phyloP scores from a whole-genome alignment of 2,888 invertebrate species.

The Dasypolia templi region DNA sequence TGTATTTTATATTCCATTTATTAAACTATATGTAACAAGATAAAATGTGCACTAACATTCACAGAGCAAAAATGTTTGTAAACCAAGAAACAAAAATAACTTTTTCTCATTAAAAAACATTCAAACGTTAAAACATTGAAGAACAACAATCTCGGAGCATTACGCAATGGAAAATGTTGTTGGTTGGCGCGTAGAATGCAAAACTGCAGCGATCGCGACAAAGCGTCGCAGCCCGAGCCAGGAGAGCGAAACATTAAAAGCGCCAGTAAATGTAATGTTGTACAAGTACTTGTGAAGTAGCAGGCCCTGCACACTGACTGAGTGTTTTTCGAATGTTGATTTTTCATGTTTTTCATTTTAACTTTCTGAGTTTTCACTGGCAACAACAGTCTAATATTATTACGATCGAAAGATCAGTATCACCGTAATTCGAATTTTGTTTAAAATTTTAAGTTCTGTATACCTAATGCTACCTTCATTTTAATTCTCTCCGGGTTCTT shows the following conservation, averaged over 20 bases:
- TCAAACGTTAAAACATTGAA: conserved; percentile 39
- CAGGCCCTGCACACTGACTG: conserved; percentile 5
- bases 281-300: conserved; percentile 34
- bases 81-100: background rate
- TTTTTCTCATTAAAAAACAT: conserved; percentile 31
- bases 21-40: too few relatives aligned
- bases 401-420: background rate
- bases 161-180: conserved; percentile 47
- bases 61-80: background rate
- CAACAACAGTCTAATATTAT: too few relatives aligned
- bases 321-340: background rate
- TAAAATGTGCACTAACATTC: background rate
- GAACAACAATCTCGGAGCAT: conserved; percentile 41
- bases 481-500: background rate
- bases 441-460: background rate
- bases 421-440: background rate
- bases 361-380: too few relatives aligned
- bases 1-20: too few relatives aligned
- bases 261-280: conserved; percentile 63
- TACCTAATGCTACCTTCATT: background rate
- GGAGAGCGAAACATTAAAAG: conserved; percentile 46
- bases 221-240: conserved; percentile 20
- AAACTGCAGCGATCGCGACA: conserved; percentile 51
- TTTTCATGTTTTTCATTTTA: background rate
- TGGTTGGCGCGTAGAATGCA: conserved; percentile 38